Evolutionary conservation across 2,797 vertebrate genomes (phyloP).

Genomic region (Heteromormyrus szaboi): DNA sequence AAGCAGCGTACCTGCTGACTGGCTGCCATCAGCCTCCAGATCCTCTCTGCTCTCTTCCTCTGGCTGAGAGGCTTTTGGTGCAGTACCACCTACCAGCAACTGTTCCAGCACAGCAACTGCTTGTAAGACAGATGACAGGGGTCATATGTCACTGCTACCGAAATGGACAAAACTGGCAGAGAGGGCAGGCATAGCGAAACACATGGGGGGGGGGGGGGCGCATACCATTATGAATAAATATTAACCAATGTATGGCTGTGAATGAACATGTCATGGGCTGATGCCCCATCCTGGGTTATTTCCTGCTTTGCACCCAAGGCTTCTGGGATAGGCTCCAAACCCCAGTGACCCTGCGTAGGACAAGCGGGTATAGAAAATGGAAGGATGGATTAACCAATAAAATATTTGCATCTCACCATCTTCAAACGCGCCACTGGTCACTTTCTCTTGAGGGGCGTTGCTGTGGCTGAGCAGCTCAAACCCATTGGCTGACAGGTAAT

Average conservation of each 20-base stretch:
- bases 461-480: constrained; percentile 58
- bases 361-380: neutral
- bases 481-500: constrained; percentile 60
- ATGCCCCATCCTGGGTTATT: neutral
- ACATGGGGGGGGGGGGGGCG: neutral
- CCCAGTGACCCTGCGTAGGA: neutral
- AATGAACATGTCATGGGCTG: neutral
- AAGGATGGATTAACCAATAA: neutral
- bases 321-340: neutral
- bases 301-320: neutral
- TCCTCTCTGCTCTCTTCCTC: constrained; percentile 48
- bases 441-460: constrained; percentile 60
- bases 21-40: constrained; percentile 39
- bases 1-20: constrained; percentile 41
- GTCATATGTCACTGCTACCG: neutral
- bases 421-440: constrained; percentile 61
- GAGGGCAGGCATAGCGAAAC: neutral
- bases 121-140: constrained; percentile 18
- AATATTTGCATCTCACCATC: constrained; percentile 57
- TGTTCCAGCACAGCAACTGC: constrained; percentile 69
- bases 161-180: neutral
- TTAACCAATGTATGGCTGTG: neutral
- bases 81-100: constrained; percentile 61
- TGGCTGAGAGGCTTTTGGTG: constrained; percentile 54
- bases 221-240: neutral